phyloP scores from a whole-genome alignment of 2,113 vertebrate genomes.

The Bubo blakistoni region DNA sequence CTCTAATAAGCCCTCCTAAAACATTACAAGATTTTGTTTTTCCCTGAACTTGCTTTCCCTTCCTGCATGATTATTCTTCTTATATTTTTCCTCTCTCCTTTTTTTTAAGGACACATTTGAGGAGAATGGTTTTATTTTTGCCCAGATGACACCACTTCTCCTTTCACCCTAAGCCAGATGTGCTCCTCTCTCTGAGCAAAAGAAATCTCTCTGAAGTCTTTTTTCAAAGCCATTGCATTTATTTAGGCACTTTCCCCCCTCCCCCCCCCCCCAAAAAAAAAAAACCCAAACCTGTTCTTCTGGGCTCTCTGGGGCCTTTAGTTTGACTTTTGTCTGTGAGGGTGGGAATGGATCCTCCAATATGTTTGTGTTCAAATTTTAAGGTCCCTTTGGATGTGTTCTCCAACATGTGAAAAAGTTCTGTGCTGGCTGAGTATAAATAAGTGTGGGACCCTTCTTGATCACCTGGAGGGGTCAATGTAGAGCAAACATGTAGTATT shows the following conservation, averaged over 20 bases:
- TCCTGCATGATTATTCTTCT: conserved; percentile 11
- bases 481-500: neutral
- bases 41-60: conserved; percentile 59
- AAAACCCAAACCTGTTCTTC: neutral
- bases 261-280: no score
- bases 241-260: conserved; percentile 16
- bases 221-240: conserved; percentile 73
- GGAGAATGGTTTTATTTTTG: conserved; percentile 63
- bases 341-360: neutral
- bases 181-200: conserved; percentile 67
- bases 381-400: neutral
- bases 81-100: neutral
- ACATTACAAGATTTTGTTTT: conserved; percentile 73
- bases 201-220: conserved; percentile 76
- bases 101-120: conserved; percentile 61
- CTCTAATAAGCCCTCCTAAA: conserved; percentile 79
- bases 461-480: neutral
- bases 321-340: neutral
- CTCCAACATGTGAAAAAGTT: neutral
- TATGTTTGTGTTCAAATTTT: neutral
- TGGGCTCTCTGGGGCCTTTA: neutral
- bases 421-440: neutral
- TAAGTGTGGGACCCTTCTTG: neutral
- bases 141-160: conserved; percentile 73
- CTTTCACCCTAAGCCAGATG: conserved; percentile 76